A percentile compares a stretch with the other conserved stretches of the same genome.
These are phyloP conservation scores for Phymorhynchus buccinoides DNA, from an alignment of 1,140 invertebrate species.

Conservation along the genomic window DNA sequence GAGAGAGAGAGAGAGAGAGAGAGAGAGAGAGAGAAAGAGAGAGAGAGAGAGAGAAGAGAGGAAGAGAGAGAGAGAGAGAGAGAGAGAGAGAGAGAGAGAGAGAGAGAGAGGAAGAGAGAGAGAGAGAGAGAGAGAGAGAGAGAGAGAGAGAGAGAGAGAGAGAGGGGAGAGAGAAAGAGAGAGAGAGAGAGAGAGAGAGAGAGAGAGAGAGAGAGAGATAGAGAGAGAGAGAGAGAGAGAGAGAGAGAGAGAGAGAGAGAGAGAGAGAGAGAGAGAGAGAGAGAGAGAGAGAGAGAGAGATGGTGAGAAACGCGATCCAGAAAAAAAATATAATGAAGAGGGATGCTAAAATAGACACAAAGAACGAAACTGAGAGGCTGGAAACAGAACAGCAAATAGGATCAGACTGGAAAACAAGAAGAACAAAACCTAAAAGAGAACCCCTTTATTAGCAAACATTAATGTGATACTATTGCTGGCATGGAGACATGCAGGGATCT, in stretches of 20 bases:
- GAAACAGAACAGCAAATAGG: no score
- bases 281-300: neutral
- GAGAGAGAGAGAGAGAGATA: neutral
- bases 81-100: no score
- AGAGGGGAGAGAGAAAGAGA: neutral
- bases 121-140: neutral
- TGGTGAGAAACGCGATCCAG: neutral
- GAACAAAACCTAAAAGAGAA: no score
- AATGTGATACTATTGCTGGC: no score
- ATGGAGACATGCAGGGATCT: no score
- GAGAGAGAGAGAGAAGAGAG: no score
- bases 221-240: neutral
- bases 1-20: no score
- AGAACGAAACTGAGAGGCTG: neutral
- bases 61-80: no score
- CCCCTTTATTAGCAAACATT: no score
- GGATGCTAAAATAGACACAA: neutral
- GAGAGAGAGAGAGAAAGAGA: no score
- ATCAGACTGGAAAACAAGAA: no score
- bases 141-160: neutral
- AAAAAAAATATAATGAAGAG: neutral
- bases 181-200: neutral
- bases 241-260: neutral
- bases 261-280: neutral
- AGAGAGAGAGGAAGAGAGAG: no score